Percentiles rank a stretch among this genome's conserved stretches.
These are phyloP conservation scores for Fabriciana adippe DNA, from an alignment of 2,888 invertebrate species.

Conservation along the genomic window DNA sequence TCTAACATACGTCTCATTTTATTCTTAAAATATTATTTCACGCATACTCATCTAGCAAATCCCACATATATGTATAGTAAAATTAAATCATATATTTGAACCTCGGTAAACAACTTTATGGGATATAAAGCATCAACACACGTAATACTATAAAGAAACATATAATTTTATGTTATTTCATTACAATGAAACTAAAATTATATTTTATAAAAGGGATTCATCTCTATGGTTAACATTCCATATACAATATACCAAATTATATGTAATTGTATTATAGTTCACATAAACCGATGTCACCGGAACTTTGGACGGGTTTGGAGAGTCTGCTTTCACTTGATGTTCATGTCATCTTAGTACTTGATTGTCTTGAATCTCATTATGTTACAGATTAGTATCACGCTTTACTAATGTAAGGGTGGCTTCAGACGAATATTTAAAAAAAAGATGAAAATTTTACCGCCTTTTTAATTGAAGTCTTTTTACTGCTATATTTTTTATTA, in stretches of 20 bases:
- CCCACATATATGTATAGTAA: no score
- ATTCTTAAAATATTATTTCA: no score
- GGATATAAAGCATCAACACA: no score
- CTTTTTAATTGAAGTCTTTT: no score
- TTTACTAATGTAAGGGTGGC: conserved; percentile 12
- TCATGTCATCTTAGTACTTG: conserved; percentile 46
- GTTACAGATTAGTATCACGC: conserved; percentile 33
- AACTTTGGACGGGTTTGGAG: conserved; percentile 51
- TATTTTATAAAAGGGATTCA: background rate
- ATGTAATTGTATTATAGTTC: conserved; percentile 23
- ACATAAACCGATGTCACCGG: conserved; percentile 53
- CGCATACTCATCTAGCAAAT: no score
- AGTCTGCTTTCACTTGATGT: conserved; percentile 53
- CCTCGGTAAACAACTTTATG: no score
- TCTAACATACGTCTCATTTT: no score
- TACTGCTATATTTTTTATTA: no score
- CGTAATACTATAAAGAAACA: no score
- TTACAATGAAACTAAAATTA: background rate
- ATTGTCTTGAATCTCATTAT: conserved; percentile 43
- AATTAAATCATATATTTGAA: no score
- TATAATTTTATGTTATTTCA: no score
- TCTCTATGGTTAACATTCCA: background rate
- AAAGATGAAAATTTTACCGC: no score
- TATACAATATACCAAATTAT: conserved; percentile 10
- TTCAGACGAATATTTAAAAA: background rate